These are phyloP conservation scores for Potamarius usumacintae DNA, from an alignment of 2,113 vertebrate genomes.

Conservation along the genomic window DNA sequence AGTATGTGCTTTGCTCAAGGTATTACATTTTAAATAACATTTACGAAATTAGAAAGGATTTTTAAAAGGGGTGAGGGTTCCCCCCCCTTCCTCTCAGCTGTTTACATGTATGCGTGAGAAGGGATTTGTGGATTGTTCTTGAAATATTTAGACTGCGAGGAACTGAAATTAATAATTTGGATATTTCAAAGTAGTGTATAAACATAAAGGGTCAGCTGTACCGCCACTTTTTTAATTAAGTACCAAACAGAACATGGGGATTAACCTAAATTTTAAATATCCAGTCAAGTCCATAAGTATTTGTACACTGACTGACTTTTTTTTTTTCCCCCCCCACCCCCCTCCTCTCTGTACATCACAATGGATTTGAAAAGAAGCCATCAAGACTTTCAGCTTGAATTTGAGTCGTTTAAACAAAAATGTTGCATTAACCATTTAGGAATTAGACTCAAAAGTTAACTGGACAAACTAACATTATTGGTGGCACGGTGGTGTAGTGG, in stretches of 20 bases:
- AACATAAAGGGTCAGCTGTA: background rate
- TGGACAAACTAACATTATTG: no score
- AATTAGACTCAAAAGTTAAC: no score
- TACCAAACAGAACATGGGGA: background rate
- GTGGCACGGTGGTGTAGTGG: no score
- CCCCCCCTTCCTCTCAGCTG: background rate
- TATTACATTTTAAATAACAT: background rate
- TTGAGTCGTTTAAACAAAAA: no score
- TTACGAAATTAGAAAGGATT: background rate
- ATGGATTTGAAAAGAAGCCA: no score
- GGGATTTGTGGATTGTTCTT: background rate
- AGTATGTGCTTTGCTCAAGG: background rate
- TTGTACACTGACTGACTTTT: no score
- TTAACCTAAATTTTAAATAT: background rate
- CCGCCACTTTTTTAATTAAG: background rate
- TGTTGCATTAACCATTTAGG: no score
- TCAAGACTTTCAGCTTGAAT: no score
- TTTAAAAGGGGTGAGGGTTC: background rate
- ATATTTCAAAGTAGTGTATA: background rate
- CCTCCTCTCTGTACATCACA: no score
- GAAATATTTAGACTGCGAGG: background rate
- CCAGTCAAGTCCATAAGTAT: no score
- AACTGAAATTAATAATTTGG: background rate
- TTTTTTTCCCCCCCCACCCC: no score
- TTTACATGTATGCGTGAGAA: background rate